These are phyloP conservation scores for Trichechus manatus DNA, from an alignment of 2,113 vertebrate species.

Conservation along the genomic window DNA sequence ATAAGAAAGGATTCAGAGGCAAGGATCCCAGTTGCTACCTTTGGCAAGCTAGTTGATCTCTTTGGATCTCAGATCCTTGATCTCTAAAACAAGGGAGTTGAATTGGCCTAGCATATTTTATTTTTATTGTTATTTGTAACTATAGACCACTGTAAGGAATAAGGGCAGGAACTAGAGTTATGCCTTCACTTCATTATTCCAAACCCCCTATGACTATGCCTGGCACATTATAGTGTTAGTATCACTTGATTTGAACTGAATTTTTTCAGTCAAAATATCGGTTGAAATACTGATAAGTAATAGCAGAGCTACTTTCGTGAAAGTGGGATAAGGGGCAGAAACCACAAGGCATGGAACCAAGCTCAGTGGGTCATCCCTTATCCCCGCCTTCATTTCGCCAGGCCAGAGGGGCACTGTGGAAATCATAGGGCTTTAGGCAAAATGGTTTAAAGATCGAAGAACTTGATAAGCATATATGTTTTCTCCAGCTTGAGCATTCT, in stretches of 20 bases:
- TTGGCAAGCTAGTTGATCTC: background rate
- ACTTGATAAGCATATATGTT: background rate
- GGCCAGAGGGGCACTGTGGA: background rate
- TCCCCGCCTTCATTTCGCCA: background rate
- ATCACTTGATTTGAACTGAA: background rate
- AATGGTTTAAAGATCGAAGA: conserved; percentile 7
- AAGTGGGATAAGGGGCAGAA: background rate
- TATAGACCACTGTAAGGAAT: background rate
- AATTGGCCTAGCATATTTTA: background rate
- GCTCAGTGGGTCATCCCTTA: background rate
- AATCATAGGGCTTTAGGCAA: background rate
- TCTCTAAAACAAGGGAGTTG: conserved; percentile 12
- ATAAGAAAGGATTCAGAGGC: background rate
- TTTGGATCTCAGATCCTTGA: background rate
- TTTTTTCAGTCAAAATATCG: background rate
- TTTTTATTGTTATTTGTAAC: conserved; percentile 7
- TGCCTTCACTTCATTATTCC: background rate
- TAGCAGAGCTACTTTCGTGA: background rate
- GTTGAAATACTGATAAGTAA: background rate
- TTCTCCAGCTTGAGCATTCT: background rate
- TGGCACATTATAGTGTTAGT: background rate
- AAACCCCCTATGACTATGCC: background rate
- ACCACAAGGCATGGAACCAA: background rate
- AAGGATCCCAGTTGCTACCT: background rate
- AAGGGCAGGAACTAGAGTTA: background rate